A percentile compares a stretch with the other conserved stretches of the same genome.
Evolutionary conservation across 2,888 invertebrate genomes (phyloP).

Genomic region (Microchrysa polita): DNA sequence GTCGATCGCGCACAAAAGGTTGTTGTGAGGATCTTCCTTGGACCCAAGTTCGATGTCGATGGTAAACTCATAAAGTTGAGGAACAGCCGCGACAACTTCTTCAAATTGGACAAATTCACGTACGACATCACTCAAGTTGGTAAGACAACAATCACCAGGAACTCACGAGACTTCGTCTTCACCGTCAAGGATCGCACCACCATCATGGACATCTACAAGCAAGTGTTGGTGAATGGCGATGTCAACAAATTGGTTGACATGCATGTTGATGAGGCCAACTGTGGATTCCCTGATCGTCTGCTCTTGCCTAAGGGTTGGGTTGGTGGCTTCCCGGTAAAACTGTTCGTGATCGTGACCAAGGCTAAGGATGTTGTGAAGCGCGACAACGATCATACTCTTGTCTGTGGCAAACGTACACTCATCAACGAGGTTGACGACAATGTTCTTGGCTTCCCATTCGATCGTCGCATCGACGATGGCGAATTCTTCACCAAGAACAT

Average conservation of each 20-base stretch:
- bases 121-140: conserved; percentile 56
- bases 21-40: conserved; percentile 74
- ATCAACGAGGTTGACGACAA: conserved; percentile 65
- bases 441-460: conserved; percentile 66
- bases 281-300: conserved; percentile 72
- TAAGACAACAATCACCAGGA: conserved; percentile 54
- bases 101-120: conserved; percentile 70
- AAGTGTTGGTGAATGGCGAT: conserved; percentile 65
- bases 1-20: conserved; percentile 70
- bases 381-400: conserved; percentile 39
- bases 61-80: conserved; percentile 66
- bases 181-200: conserved; percentile 69
- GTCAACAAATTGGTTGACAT: conserved; percentile 64
- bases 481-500: conserved; percentile 65
- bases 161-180: conserved; percentile 58
- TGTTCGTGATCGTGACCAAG: conserved; percentile 68
- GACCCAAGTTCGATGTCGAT: conserved; percentile 73
- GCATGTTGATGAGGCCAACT: conserved; percentile 65
- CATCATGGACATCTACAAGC: conserved; percentile 65
- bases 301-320: conserved; percentile 71
- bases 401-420: conserved; percentile 53
- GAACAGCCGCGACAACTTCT: conserved; percentile 68
- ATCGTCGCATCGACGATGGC: conserved; percentile 64
- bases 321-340: conserved; percentile 71
- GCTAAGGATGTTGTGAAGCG: conserved; percentile 38